phyloP scores from a whole-genome alignment of 1,140 invertebrate species.

The Drosophila ogumai region DNA sequence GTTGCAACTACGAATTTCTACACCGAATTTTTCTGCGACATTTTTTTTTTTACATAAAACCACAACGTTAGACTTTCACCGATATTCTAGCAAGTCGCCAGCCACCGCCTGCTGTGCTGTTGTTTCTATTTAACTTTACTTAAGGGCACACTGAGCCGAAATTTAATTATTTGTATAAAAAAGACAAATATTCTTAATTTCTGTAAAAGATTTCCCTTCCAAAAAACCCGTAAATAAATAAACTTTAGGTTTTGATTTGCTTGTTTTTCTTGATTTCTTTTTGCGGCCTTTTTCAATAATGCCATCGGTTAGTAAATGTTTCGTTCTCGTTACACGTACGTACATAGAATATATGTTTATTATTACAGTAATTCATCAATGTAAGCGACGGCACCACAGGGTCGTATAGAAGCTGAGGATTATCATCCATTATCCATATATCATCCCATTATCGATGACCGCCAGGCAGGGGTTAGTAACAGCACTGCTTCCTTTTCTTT shows the following conservation, averaged over 20 bases:
- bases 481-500: conserved; percentile 19
- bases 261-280: conserved; percentile 32
- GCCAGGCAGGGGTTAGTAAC: conserved; percentile 45
- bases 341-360: conserved; percentile 51
- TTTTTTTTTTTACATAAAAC: conserved; percentile 70
- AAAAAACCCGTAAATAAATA: background rate
- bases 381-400: conserved; percentile 33
- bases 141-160: no score
- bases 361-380: conserved; percentile 52
- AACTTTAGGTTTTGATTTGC: conserved; percentile 31
- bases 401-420: background rate
- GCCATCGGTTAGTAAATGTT: conserved; percentile 44
- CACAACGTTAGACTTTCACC: conserved; percentile 62
- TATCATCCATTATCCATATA: background rate
- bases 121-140: no score
- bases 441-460: conserved; percentile 13
- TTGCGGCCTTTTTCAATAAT: conserved; percentile 49
- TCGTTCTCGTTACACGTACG: conserved; percentile 46
- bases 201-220: no score
- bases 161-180: no score
- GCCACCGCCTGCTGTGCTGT: background rate
- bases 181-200: no score
- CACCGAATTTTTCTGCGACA: conserved; percentile 67
- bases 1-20: conserved; percentile 60
- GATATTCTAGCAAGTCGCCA: conserved; percentile 10